Base-by-base conservation (phyloP, 2,888 invertebrate genomes). In the Plagodis pulveraria region DNA sequence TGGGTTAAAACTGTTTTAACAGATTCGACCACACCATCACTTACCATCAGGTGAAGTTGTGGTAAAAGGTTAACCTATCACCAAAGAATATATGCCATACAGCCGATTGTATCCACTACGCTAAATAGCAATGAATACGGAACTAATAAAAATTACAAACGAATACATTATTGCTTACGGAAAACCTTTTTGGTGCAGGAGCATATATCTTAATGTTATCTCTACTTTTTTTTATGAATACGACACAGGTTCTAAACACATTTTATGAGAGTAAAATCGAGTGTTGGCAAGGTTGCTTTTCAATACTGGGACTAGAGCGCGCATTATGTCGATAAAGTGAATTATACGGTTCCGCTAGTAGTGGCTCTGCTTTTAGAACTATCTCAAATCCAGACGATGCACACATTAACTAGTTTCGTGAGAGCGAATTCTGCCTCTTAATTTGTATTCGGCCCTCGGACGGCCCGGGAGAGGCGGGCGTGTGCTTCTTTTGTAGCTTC, bases 391-490 rank as follows among this genome's bases (percentile, higher is more conserved):
- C 81, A 83, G 83, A 81, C 81, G 79, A 74, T 81, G 83, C 80
- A 80, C 81, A 85, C 85, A 83, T 86, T 87, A 85, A 84, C 84
- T 84, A 87, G 84, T 86, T 86, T 80, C 76, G 76, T 72, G 77
- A 77, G 80, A 80, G 76, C 76, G 77, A 80, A 83, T 81, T 78
- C 83, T 80, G 78, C 83, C 81, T 83, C 84, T 86, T 88, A 86
- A 89, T 89, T 87, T 87, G 87, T 89, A 89, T 89, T 87, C 89
- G 82, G 76, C 81, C 80, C 85, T 83, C 83, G 86, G 79, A 70
- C 72, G 70, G 73, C 72, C 60, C 74, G 74, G 77, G 78, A 81
- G 78, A 78, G 81, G 81, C 81, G 74, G 73, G 79, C 79, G 81
- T 83, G 80, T 83, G 81, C 85, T 87, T 80, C 86, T 88, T 86